Base-by-base conservation (phyloP, 2,113 vertebrate species). In the Erythrocercus mccallii region DNA sequence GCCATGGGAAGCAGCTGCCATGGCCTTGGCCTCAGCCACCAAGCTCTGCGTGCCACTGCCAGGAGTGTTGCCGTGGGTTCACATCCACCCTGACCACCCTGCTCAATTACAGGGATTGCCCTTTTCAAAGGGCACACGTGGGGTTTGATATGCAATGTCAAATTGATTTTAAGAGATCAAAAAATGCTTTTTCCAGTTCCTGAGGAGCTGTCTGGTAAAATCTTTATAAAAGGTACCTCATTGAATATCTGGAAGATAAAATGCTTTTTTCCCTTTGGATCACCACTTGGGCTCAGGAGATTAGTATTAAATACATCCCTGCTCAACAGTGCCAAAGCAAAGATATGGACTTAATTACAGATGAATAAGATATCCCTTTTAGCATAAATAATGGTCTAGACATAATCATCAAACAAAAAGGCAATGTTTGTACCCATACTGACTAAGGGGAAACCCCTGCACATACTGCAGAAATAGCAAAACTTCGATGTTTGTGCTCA, bases 21-120 rank as follows among this genome's bases (percentile, higher is more conserved):
- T 19, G 15, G n/a, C 83, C 80, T 61, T 6, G 3, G 17, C n/a
- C 65, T 37, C 66, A 80, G 40, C 16, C 61, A 47, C 57, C 2
- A 0, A 65, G 25, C 11, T 4, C 15, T 7, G 11, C 1, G 28
- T 19, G 54, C 15, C 30, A 2, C 22, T 6, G 23, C 2, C 5
- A 1, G 57, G 0, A 0, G 5, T 12, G 14, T 0, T 22, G 37
- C 35, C 0, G 0, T 5, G 42, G 57, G 44, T 17, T 82, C 71
- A n/a, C 33, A 17, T 62, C 50, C 38, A 42, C 24, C 50, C 58
- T 12, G n/a, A 54, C 54, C 27, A 28, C 1, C 50, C 71, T 28
- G 35, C 79, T 94, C 91, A 47, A 4, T 88, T 86, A 70, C 85
- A 70, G 33, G 1, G 8, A 88, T n/a, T 71, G 77, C 27, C 71